Conservation (phyloP, 1,140 invertebrate species). For the Brachionus asplanchnoidis region DNA sequence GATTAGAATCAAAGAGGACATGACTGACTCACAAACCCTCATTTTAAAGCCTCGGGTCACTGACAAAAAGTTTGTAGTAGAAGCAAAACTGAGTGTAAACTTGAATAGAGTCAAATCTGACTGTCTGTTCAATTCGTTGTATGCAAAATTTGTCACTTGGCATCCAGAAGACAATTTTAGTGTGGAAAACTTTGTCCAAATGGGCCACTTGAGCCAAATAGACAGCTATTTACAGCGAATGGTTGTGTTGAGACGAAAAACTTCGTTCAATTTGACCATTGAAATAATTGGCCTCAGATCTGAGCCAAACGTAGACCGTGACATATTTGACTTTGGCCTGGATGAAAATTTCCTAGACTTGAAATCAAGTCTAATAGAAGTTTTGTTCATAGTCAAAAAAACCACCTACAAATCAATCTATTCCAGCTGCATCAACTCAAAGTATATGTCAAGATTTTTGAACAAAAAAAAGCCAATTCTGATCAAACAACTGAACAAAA, state of each 20-base stretch:
- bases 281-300: not conserved
- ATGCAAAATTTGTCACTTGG: not conserved
- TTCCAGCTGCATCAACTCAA: not conserved
- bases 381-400: conserved; percentile 11
- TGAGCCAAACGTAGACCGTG: not conserved
- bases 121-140: not conserved
- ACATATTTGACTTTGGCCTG: not conserved
- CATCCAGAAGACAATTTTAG: not conserved
- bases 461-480: conserved; percentile 13
- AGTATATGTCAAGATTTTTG: conserved; percentile 1
- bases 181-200: not conserved
- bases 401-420: not conserved
- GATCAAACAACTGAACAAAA: not conserved
- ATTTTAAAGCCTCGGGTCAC: not conserved
- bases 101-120: not conserved
- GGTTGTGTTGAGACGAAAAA: not conserved
- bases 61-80: conserved; percentile 16
- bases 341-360: not conserved
- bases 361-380: conserved; percentile 1
- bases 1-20: not conserved
- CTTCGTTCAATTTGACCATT: not conserved
- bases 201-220: not conserved
- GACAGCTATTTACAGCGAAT: not conserved
- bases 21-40: not conserved
- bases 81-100: not conserved